Evolutionary conservation across 2,113 vertebrate species (phyloP), one percentile per base, ranked within the genome.

Genomic region (Protobothrops flavoviridis): DNA sequence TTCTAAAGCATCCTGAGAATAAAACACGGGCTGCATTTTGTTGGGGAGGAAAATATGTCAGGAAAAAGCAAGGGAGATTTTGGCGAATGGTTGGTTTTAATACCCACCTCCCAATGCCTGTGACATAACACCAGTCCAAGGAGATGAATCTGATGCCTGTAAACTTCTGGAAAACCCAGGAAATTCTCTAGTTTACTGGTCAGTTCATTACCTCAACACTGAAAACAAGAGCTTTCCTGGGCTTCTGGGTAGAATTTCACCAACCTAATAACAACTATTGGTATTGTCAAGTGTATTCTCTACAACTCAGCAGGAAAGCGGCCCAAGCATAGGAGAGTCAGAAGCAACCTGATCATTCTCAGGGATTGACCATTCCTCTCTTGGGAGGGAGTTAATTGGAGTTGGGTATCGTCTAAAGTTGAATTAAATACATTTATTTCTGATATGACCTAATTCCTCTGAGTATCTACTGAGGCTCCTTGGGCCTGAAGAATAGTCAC

Each of bases 401-500:
- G 29, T 33, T 20, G n/a, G 15, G 64, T 39, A 39, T 39, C 15
- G 20, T 39, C 69, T 81, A 74, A 74, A 74, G 17, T 39, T 39
- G 33, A 39, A 81, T 81, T 81, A 74, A 17, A 74, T 39, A 20
- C n/a, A 33, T 81, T 56, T 56, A 56, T 56, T 81, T 33, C 43
- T 87, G 89, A 39, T 56, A 33, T 48, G 55, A 43, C 56, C 39
- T 17, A 26, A 74, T 91, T 91, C 85, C 0, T 95, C 53, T n/a
- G 81, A 85, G 74, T n/a, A 90, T 53, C 96, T 93, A 94, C 91
- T 97, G 94, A 88, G 88, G 56, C 85, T 33, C 56, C 21, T 5
- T 33, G 20, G 87, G 33, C 85, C 13, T 88, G 12, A 7, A 50
- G 45, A 33, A 55, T 0, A 94, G 95, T 93, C 94, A 90, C 29